phyloP scores from a whole-genome alignment of 2,113 vertebrate genomes.

The Cynopterus brachyotis region DNA sequence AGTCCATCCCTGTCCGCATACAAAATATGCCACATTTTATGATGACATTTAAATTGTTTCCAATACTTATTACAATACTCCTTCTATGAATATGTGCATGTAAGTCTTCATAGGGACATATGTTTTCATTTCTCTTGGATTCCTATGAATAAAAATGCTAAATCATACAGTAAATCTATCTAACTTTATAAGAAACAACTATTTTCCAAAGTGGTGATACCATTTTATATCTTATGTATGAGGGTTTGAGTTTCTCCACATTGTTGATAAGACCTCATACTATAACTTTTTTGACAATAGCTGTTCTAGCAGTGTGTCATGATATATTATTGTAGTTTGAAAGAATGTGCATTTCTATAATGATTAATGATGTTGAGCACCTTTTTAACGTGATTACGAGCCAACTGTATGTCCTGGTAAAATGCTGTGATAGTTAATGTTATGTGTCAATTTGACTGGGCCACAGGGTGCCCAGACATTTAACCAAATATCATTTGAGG shows the following conservation, averaged over 20 bases:
- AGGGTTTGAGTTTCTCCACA: background rate
- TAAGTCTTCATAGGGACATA: background rate
- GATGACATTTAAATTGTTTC: background rate
- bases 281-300: background rate
- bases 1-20: background rate
- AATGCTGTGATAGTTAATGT: background rate
- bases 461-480: background rate
- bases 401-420: background rate
- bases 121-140: background rate
- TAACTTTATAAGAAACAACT: conserved; percentile 1
- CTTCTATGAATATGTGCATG: background rate
- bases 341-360: background rate
- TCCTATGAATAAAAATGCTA: background rate
- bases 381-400: background rate
- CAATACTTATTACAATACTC: background rate
- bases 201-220: background rate
- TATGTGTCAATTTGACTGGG: background rate
- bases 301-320: background rate
- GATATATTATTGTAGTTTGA: background rate
- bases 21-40: background rate
- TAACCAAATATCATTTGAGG: background rate
- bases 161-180: background rate
- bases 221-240: background rate
- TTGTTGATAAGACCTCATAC: background rate
- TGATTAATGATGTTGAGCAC: background rate